Base-by-base conservation (phyloP, 92 coral and sea anemone genomes). In the Parazoanthus swiftii region DNA sequence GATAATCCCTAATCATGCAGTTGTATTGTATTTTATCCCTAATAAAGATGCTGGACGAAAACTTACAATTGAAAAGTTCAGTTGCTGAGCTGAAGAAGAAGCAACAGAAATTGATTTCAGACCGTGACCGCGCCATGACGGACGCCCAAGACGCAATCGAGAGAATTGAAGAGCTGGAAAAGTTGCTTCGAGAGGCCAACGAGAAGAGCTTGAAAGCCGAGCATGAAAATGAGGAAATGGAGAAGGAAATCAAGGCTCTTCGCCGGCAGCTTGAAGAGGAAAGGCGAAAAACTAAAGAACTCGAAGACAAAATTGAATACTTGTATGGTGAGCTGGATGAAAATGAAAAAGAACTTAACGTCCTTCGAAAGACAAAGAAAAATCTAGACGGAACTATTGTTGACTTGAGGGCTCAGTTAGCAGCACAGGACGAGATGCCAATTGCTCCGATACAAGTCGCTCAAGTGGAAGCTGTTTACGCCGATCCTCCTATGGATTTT, bases 111-210 rank as follows among this genome's bases (percentile, higher is more conserved):
- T 89, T 92, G 43, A 88, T 88, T 37, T 78, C 91, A 58, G 98
- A 95, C 46, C 89, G 96, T 84, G 98, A 95, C 58, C 94, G 91
- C 50, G 95, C 96, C 72, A 46, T 90, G 43, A 94, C 92, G 70
- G 95, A 95, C 46, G 90, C 89, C 73, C 94, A 86, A 59, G 91
- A 92, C 56, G 93, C 92, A 50, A 82, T 86, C 73, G 88, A 86
- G 15, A 90, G 88, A 77, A 82, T 90, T 33, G 92, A 95, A 78
- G 96, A 95, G 83, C 88, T 95, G 20, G 95, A 95, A 43, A 83
- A 70, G 59, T 91, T 84, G 66, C 89, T 92, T 37, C 91, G 90
- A 75, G 96, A 93, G 23, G 90, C 94, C 4, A 77, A 54, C 66
- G 84, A 76, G 42, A 93, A 85, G 65, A 90, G 81, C 89, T 71